Base-by-base conservation (phyloP, 2,888 invertebrate genomes). In the Arenicola marina region DNA sequence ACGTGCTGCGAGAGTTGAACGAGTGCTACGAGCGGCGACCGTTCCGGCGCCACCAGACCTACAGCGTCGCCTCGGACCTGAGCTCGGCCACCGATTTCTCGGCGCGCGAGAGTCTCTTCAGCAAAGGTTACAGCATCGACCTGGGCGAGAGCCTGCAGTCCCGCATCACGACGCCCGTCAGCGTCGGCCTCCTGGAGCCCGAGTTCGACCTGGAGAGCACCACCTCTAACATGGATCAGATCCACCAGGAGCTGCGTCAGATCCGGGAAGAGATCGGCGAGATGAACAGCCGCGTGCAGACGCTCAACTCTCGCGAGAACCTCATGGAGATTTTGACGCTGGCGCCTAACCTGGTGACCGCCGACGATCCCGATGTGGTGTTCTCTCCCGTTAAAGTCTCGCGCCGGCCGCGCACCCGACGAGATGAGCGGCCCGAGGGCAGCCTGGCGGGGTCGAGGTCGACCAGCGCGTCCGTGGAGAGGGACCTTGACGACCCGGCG, bases 61-160 rank as follows among this genome's bases (percentile, higher is more conserved):
- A 51, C 51, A 59, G 59, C 32, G 28, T 29, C 15, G 31, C 24
- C 21, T 48, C 48, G 4, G 51, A 59, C 18, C 7, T 59, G 24
- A 51, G 59, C 18, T 4, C 33, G 2, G 31, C 31, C 1, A 33
- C 59, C 3, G 59, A 51, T 28, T 32, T 2, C 28, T 59, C 61
- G n/a, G 31, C 31, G 34, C 18, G 56, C n/a, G 62, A 65, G 32
- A 59, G 56, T 15, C 44, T 65, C n/a, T 51, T 61, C 21, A 58
- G 62, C 51, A 61, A 63, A 53, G 66, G 62, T 29, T 62, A 62
- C 62, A 67, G 67, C 32, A 48, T 65, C 15, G 67, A 67, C 56
- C 43, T 62, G 4, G 65, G 64, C 28, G 64, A 67, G 26, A 54
- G 46, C 24, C 55, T 64, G 29, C n/a, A n/a, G n/a, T 55, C 58